These are phyloP conservation scores for Apteryx mantelli DNA, from an alignment of 2,113 vertebrate species.

Conservation along the genomic window DNA sequence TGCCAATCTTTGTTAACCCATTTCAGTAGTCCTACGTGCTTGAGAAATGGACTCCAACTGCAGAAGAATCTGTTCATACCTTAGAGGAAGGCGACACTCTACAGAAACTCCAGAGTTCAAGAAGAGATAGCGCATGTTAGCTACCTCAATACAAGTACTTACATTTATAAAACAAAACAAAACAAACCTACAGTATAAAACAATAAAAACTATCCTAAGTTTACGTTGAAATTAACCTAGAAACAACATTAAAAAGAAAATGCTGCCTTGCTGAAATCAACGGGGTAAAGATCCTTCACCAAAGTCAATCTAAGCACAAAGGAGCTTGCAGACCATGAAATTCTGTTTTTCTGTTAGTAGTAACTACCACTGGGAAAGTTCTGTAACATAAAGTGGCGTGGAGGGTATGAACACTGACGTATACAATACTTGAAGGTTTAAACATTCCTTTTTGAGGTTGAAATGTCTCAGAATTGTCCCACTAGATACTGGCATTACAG, in stretches of 20 bases:
- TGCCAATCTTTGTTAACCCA: not conserved
- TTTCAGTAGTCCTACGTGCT: not conserved
- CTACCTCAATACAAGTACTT: not conserved
- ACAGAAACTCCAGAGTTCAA: not conserved
- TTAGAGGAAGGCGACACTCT: not conserved
- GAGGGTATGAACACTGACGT: not conserved
- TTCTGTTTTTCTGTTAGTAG: no score
- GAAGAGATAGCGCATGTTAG: not conserved
- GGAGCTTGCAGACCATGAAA: not conserved
- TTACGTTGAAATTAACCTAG: not conserved
- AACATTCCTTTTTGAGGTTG: not conserved
- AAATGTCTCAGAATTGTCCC: not conserved
- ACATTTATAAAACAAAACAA: not conserved
- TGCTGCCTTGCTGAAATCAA: not conserved
- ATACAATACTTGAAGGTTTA: not conserved
- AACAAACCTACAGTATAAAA: not conserved
- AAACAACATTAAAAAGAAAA: not conserved
- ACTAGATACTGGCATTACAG: not conserved
- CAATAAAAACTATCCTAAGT: not conserved
- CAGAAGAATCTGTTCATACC: not conserved
- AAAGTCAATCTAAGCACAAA: not conserved
- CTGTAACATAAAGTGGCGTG: not conserved
- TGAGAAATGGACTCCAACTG: not conserved
- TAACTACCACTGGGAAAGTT: no score
- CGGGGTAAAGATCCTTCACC: not conserved